Conservation (phyloP, 2,797 vertebrate genomes). For the Lutjanus campechanus region DNA sequence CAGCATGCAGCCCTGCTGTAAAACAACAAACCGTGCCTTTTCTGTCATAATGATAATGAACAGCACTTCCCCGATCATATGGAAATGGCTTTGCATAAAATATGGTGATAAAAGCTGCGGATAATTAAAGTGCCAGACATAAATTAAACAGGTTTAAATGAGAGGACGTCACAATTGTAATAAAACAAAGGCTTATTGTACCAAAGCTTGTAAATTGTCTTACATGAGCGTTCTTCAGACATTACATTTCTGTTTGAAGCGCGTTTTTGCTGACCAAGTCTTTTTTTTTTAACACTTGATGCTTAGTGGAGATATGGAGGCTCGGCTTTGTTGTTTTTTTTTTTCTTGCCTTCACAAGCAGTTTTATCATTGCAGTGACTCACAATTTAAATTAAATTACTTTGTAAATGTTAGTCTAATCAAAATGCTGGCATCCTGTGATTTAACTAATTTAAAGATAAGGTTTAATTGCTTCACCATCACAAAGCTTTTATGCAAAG, state of each 20-base stretch:
- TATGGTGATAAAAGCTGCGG: constrained; percentile 23
- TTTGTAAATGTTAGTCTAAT: constrained; percentile 28
- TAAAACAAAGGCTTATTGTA: constrained; percentile 37
- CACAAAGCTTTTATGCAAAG: background rate
- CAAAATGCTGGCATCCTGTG: background rate
- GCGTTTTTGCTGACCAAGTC: constrained; percentile 38
- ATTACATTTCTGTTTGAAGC: constrained; percentile 14
- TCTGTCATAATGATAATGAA: constrained; percentile 20
- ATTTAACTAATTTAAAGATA: constrained; percentile 18
- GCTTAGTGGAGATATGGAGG: constrained; percentile 6
- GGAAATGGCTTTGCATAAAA: constrained; percentile 39
- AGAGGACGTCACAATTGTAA: constrained; percentile 15
- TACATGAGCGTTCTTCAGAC: background rate
- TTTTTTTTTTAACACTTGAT: constrained; percentile 6
- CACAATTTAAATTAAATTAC: constrained; percentile 16
- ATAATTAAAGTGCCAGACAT: constrained; percentile 30
- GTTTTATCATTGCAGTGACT: constrained; percentile 9
- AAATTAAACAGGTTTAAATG: constrained; percentile 20
- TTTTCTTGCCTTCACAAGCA: background rate
- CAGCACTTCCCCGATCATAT: constrained; percentile 23
- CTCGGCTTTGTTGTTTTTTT: background rate
- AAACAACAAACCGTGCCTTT: constrained; percentile 15
- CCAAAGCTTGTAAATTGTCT: background rate
- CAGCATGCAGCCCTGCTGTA: background rate
- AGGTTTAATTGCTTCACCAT: background rate